Percentiles rank a stretch among this genome's conserved stretches.
Evolutionary conservation across 2,888 invertebrate species (phyloP).

Genomic region (Acrobasis consociella): DNA sequence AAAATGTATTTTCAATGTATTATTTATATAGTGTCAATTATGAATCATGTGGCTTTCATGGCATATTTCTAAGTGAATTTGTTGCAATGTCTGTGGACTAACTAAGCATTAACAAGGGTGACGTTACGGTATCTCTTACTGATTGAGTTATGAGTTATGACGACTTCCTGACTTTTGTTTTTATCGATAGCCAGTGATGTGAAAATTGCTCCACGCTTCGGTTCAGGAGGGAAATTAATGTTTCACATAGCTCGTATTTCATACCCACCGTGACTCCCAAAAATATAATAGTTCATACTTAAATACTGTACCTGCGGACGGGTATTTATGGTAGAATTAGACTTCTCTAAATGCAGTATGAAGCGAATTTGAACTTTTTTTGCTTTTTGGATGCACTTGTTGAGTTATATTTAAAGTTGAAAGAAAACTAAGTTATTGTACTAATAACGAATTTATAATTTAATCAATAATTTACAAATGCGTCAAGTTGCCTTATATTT

Average conservation of each 20-base stretch:
- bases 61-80: constrained; percentile 18
- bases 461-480: constrained; percentile 62
- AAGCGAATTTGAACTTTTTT: too few species aligned
- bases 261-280: too few species aligned
- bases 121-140: constrained; percentile 10
- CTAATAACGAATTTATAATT: constrained; percentile 66
- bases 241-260: too few species aligned
- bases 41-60: constrained; percentile 12
- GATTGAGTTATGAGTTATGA: constrained; percentile 14
- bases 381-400: too few species aligned
- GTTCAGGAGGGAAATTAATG: too few species aligned
- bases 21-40: constrained; percentile 24
- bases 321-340: too few species aligned
- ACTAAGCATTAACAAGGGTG: not conserved
- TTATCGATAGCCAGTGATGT: constrained; percentile 10
- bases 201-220: too few species aligned
- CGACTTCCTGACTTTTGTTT: constrained; percentile 6
- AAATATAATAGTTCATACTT: too few species aligned
- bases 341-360: too few species aligned
- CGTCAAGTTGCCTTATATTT: constrained; percentile 35
- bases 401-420: constrained; percentile 3
- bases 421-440: constrained; percentile 45
- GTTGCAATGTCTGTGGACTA: not conserved
- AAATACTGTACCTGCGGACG: too few species aligned
- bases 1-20: constrained; percentile 15